Base-by-base conservation (phyloP, 2,797 vertebrate species). In the Acrocephalus scirpaceus region DNA sequence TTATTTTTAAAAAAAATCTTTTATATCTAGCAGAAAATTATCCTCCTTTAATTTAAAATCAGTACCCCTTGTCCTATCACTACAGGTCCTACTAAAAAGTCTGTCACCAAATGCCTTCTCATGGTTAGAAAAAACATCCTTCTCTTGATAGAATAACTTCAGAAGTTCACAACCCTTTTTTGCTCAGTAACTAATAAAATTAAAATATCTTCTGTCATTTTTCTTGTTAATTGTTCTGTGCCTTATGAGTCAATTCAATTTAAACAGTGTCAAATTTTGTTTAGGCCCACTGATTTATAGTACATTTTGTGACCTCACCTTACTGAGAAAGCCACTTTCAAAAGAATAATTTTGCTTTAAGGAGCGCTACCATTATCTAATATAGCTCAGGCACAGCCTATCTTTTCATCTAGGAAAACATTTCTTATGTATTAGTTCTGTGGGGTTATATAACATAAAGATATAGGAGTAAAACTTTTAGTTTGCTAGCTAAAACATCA, bases 231-330 rank as follows among this genome's bases (percentile, higher is more conserved):
- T 90, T 94, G 75, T 78, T 93, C 34, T 61, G 20, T 53, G 71
- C 32, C 36, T 91, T 94, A 83, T 16, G 7, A 92, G 61, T 90
- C 60, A 92, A 74, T 44, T 90, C 15, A 54, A 53, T 95, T 96
- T 81, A 86, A 91, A 82, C 34, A 75, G 36, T 29, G 70, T 73
- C 56, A 93, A 75, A 51, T 89, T 92, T 96, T 92, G 45, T 92
- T 91, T 87, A 85, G 53, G 40, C 14, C 21, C 5, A n/a, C 65
- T 87, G 83, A 92, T 81, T 79, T 82, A 93, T 42, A 34, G 26
- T 19, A 16, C 32, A 70, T 61, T 78, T 69, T 86, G 14, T 80
- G 57, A 75, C 51, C 58, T 67, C 29, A 22, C 20, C 42, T 93
- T 86, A 70, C 29, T 58, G 34, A 72, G 40, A 92, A 93, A 86